Conservation (phyloP, 2,113 vertebrate species). For the Dipodomys ordii region DNA sequence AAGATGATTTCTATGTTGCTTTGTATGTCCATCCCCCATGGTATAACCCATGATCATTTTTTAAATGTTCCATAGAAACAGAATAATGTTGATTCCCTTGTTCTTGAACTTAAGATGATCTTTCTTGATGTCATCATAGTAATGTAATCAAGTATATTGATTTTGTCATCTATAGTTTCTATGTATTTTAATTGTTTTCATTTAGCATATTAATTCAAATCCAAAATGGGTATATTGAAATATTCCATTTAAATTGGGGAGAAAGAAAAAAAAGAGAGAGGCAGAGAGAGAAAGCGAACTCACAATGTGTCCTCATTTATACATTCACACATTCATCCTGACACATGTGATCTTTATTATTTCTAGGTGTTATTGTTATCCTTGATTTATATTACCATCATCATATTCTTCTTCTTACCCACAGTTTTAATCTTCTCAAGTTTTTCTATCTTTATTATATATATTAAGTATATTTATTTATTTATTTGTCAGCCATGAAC, state of each 20-base stretch:
- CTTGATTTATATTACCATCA: neutral
- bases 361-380: neutral
- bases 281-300: neutral
- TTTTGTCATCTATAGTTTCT: neutral
- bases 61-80: neutral
- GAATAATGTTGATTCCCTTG: neutral
- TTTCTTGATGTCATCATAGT: neutral
- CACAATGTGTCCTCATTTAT: neutral
- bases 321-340: neutral
- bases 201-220: conserved; percentile 1
- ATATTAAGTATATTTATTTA: too few species aligned
- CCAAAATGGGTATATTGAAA: neutral
- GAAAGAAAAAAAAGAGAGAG: too few species aligned
- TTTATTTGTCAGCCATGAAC: too few species aligned
- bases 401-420: neutral
- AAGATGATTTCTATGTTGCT: too few species aligned
- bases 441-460: neutral
- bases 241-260: neutral
- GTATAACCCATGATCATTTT: neutral
- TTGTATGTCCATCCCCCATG: too few species aligned
- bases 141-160: conserved; percentile 15
- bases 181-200: neutral
- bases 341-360: neutral
- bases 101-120: neutral
- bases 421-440: neutral